Base-by-base conservation (phyloP, 2,888 invertebrate genomes). In the Rapana venosa region DNA sequence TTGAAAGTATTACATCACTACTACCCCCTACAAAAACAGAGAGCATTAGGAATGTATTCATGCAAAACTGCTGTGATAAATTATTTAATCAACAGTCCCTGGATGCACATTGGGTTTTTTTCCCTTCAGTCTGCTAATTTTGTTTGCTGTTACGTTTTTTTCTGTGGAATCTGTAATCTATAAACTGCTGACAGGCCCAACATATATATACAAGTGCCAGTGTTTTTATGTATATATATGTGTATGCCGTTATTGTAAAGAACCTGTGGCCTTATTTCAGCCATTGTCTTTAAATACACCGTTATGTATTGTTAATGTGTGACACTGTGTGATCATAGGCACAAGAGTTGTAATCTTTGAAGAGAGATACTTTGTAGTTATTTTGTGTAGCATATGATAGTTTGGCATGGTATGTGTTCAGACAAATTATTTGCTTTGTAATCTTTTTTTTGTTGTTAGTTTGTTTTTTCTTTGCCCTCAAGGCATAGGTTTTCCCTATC, bases 1-100 rank as follows among this genome's bases (percentile, higher is more conserved):
- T 47, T 47, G 47, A 47, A 47, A 47, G 47, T 47, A 47, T 1
- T 74, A n/a, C n/a, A n/a, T 74, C 70, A 74, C 26, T 26, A 8
- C 26, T n/a, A n/a, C 0, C 26, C n/a, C 74, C 2, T 26, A n/a
- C n/a, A 74, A n/a, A 74, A 5, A 11, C n/a, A 74, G n/a, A 61
- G 15, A n/a, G 0, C 74, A 74, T 4, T 22, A n/a, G 74, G n/a
- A 11, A 22, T 26, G 74, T 26, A 35, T 20, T 15, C 20, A 79
- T 79, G 30, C 35, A 79, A 35, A 13, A 17, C 77, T 83, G 13
- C 81, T 83, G 81, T 83, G 81, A 83, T 83, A 83, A 83, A 83
- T 36, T 26, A 26, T 47, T 11, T 83, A 8, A 47, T 22, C 15
- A 15, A 79, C 17, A 35, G 0, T 22, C 47, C 36, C 0, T 83